Percentiles rank a stretch among this genome's conserved stretches.
Conservation (phyloP, 2,888 invertebrate genomes). For the Eupithecia pulchellata region DNA sequence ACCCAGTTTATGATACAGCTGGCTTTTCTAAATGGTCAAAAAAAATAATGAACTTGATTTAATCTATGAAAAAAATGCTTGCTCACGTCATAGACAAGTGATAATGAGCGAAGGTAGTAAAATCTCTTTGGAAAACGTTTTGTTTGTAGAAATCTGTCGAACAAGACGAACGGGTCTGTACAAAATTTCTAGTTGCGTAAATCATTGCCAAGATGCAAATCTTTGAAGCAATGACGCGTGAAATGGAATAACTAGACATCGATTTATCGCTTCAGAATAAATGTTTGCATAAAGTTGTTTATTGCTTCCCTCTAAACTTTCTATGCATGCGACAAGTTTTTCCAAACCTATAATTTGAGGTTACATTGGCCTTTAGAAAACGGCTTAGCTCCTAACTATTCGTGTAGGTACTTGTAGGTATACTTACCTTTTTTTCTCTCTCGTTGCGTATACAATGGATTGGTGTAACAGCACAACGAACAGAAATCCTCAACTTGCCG, state of each 20-base stretch:
- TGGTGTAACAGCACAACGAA: no score
- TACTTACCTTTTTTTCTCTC: no score
- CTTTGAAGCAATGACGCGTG: conserved; percentile 32
- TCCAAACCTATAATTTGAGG: neutral
- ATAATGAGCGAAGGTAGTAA: neutral
- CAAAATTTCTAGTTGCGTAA: conserved; percentile 21
- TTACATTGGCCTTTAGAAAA: no score
- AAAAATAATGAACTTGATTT: no score
- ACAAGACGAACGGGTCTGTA: conserved; percentile 10
- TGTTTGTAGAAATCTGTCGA: conserved; percentile 11
- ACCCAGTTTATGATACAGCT: no score
- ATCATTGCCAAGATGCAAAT: conserved; percentile 32
- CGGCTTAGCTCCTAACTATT: no score
- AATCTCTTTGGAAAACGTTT: neutral
- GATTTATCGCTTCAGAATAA: conserved; percentile 34
- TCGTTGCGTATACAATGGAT: no score
- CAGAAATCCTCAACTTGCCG: no score
- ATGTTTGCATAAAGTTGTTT: conserved; percentile 27
- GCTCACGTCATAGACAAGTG: neutral
- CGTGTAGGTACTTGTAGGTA: no score
- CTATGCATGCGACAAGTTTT: conserved; percentile 9
- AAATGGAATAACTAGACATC: conserved; percentile 31
- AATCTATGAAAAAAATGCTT: no score
- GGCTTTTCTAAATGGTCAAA: no score
- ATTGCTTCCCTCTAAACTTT: conserved; percentile 24